Evolutionary conservation across 1,140 invertebrate species (phyloP), one percentile per base, ranked within the genome.

Genomic region (Epicauta chinensis): DNA sequence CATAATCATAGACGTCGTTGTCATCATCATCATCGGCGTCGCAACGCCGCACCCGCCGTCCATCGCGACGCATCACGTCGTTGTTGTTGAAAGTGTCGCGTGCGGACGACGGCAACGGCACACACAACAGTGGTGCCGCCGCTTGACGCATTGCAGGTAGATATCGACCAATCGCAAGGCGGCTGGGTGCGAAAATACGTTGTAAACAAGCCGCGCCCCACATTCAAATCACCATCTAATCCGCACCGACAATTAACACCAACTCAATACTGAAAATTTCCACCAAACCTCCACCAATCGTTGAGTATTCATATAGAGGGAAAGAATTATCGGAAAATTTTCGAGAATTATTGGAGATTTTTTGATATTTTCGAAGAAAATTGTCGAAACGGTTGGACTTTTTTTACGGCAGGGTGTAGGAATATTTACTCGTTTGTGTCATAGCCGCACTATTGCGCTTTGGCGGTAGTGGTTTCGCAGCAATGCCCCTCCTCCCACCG

Each of bases 101-200:
- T 60, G 61, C 63, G 64, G 57, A 50, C 51, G 53, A 55, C 37
- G 7, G 23, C 23, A 23, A 2, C 23, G 23, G 23, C 23, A 23
- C 23, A 23, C 4, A 23, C 40, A 51, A 38, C 46, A 34, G 54
- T 53, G 49, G 55, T 45, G 40, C 42, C 38, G 47, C 49, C 61
- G 73, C 72, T 78, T 86, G 83, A 84, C 84, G 84, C 84, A 87
- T 86, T 87, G 84, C 84, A 85, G 84, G 83, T 86, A 80, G 78
- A 77, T 77, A 74, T 68, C 74, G 76, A 77, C 83, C 83, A 84
- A 86, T 85, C 78, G 67, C 69, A 71, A 72, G 64, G 71, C 72
- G 63, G 14, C 43, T 29, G 45, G 51, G 45, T 57, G 58, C 60
- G 63, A 67, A 62, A 61, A 67, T 66, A 75, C 76, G 76, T 74